Conservation (phyloP, 2,888 invertebrate genomes). For the Phasia obesa region DNA sequence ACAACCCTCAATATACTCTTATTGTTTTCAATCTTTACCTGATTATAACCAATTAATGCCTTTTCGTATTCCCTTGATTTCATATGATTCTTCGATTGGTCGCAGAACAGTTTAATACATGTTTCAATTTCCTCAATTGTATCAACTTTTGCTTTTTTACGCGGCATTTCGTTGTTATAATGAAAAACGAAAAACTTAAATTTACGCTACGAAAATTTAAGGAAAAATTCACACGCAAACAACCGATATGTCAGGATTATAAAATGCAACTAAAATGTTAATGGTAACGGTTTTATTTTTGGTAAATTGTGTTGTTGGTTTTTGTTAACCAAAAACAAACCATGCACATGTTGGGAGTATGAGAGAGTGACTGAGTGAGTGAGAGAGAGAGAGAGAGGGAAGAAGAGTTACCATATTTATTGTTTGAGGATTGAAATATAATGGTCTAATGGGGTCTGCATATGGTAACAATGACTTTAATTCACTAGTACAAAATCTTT, state of each 20-base stretch:
- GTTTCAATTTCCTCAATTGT: slow-evolving; percentile 82
- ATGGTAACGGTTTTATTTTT: neutral
- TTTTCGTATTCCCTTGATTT: slow-evolving; percentile 89
- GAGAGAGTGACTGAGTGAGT: neutral
- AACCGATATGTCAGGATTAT: slow-evolving; percentile 38
- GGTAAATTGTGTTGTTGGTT: neutral
- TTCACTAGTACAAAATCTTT: no score
- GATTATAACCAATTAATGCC: slow-evolving; percentile 87
- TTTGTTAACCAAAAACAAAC: slow-evolving; percentile 12
- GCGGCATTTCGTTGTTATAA: slow-evolving; percentile 75
- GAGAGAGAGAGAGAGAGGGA: neutral
- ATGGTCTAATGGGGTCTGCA: no score
- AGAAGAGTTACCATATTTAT: no score
- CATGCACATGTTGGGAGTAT: neutral
- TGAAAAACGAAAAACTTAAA: neutral
- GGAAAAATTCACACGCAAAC: neutral
- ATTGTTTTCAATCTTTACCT: slow-evolving; percentile 83
- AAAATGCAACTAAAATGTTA: slow-evolving; percentile 59
- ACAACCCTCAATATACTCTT: neutral
- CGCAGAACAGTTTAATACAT: slow-evolving; percentile 88
- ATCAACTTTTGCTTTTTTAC: slow-evolving; percentile 81
- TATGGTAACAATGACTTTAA: no score
- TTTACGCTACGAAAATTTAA: neutral
- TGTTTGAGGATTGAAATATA: no score
- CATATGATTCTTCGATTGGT: slow-evolving; percentile 90